A percentile compares a stretch with the other conserved stretches of the same genome.
These are phyloP conservation scores for Pardalotus punctatus DNA, from an alignment of 2,113 vertebrate species.

Conservation along the genomic window DNA sequence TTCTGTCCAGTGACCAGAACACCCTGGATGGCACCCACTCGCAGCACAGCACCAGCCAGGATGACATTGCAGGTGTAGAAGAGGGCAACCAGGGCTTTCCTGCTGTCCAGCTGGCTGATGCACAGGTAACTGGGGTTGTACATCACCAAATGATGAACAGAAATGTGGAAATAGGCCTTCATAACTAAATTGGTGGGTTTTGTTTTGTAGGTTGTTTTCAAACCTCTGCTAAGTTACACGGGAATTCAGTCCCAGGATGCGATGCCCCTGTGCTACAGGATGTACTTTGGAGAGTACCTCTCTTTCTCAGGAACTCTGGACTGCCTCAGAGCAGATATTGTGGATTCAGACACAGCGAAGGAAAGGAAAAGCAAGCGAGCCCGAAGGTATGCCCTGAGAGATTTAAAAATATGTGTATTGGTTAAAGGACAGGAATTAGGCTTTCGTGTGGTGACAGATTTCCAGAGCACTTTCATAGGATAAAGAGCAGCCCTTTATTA, in stretches of 20 bases:
- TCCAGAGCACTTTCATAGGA: not conserved
- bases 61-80: slow-evolving; percentile 89
- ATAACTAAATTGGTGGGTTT: not conserved
- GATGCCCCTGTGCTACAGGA: slow-evolving; percentile 91
- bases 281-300: slow-evolving; percentile 97
- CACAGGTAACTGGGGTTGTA: slow-evolving; percentile 79
- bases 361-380: slow-evolving; percentile 90
- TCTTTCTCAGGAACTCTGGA: slow-evolving; percentile 96
- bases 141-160: not conserved
- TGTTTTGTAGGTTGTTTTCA: slow-evolving; percentile 90
- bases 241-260: slow-evolving; percentile 94
- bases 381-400: slow-evolving; percentile 76
- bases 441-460: not conserved
- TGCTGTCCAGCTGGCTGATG: slow-evolving; percentile 96
- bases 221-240: slow-evolving; percentile 90
- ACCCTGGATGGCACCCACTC: slow-evolving; percentile 95
- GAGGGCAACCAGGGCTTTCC: slow-evolving; percentile 92
- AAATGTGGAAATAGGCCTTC: not conserved
- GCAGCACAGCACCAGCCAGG: slow-evolving; percentile 95
- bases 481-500: not conserved
- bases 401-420: not conserved
- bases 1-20: slow-evolving; percentile 96
- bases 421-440: not conserved
- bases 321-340: slow-evolving; percentile 95
- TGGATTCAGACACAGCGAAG: slow-evolving; percentile 96